phyloP scores from a whole-genome alignment of 35 echinoderm and acorn worm genomes.

The Lytechinus pictus region DNA sequence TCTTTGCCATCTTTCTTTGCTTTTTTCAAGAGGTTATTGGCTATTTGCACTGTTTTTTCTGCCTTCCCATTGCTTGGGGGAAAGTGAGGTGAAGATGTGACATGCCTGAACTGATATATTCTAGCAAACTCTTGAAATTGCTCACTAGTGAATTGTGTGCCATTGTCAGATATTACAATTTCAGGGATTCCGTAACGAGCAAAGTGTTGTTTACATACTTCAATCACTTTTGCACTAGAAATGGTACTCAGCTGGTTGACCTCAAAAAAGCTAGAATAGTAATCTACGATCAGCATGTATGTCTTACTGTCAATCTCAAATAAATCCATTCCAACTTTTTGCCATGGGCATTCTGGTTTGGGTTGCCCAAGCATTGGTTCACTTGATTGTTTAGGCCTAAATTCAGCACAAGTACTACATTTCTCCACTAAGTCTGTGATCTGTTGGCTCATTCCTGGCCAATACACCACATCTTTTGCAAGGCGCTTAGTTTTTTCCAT shows the following conservation, averaged over 20 bases:
- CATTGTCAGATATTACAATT: conserved; percentile 63
- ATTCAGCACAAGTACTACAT: conserved; percentile 42
- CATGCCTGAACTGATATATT: conserved; percentile 45
- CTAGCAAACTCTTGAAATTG: conserved; percentile 47
- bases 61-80: conserved; percentile 80
- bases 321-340: conserved; percentile 58
- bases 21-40: conserved; percentile 61
- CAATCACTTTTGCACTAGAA: conserved; percentile 45
- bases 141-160: conserved; percentile 46
- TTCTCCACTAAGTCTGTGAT: conserved; percentile 44
- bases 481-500: conserved; percentile 51
- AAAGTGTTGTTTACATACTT: conserved; percentile 67
- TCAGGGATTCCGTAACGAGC: conserved; percentile 60
- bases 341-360: conserved; percentile 55
- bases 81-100: conserved; percentile 57
- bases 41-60: conserved; percentile 57
- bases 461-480: conserved; percentile 64
- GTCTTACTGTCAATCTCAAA: conserved; percentile 47
- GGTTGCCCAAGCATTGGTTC: conserved; percentile 63
- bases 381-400: conserved; percentile 40
- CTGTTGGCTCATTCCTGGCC: conserved; percentile 60
- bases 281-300: conserved; percentile 64
- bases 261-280: conserved; percentile 58
- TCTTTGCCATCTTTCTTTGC: conserved; percentile 52
- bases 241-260: conserved; percentile 38